Evolutionary conservation across 2,888 invertebrate genomes (phyloP), one percentile per base, ranked within the genome.

Genomic region (Drosophila pegasa): DNA sequence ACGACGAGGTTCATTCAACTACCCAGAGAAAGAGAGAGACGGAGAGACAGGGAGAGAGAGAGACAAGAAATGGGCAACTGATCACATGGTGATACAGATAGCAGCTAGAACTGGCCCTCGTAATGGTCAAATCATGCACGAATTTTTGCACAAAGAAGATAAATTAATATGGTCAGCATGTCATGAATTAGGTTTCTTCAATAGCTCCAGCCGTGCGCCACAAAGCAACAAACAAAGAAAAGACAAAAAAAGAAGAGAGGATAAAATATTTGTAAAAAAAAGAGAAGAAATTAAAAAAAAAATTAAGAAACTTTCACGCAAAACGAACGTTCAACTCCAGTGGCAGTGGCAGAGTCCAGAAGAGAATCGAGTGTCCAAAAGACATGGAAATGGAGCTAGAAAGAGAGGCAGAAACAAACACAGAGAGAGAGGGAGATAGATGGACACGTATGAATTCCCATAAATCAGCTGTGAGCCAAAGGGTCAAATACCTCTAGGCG

Each of bases 121-220:
- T 80, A 82, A 81, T 86, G 87, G 76, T 73, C 87, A 84, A 88
- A 87, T 83, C 86, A 89, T 81, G 80, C 82, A 83, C 75, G 78
- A 85, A 86, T 77, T 83, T 83, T 75, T 89, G 84, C 83, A 82
- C 79, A 89, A 80, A 76, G 84, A 87, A 90, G 79, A 84, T 86
- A 88, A 84, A 88, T 89, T 90, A 85, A 88, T 87, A 88, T 87
- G 86, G 88, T 88, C 86, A 87, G 86, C 88, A 78, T 88, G 87
- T 87, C 86, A 87, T 88, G 88, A 88, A 79, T 87, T 87, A 66
- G 88, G 79, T 87, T 87, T 75, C 51, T 71, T 68, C 62, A 61
- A 58, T 75, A 61, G 67, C 71, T 61, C 41, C 18, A 37, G 37
- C 47, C 33, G 57, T 25, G 56, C 56, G 64, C 40, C 60, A 62